Base-by-base conservation (phyloP, 2,888 invertebrate genomes). In the Agrochola litura region DNA sequence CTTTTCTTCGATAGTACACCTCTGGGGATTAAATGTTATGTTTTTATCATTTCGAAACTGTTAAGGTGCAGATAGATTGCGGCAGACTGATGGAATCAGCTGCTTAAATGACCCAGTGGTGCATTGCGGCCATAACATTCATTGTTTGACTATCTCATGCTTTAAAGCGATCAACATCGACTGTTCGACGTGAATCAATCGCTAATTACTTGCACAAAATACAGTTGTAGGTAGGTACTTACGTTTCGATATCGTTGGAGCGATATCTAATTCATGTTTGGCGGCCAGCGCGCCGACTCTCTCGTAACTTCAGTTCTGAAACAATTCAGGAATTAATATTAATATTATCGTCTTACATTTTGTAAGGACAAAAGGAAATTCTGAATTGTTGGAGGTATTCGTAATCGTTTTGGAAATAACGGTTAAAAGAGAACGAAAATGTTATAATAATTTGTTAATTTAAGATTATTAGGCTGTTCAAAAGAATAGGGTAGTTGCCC, bases 221-320 rank as follows among this genome's bases (percentile, higher is more conserved):
- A 46, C 46, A 8, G 58, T 52, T 22, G 8, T 22, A 52, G 19
- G 19, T 30, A 96, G 19, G 19, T 30, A 96, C 96, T 93, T 92
- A 96, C 96, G 96, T 96, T 96, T 96, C 91, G 96, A 96, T 96
- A 96, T 96, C 96, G 96, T 95, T 93, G 91, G 89, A 81, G 91
- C 96, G 96, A 96, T 96, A 96, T 96, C 96, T 96, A 96, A 93
- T 95, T 92, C 96, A 96, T 96, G 92, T 90, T 96, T 89, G 92
- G 88, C 85, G 85, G 93, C 92, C 93, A 92, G 91, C 87, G 85
- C 92, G 92, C 92, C 91, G 92, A 91, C 89, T 90, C 84, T 88
- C 82, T 81, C 41, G 82, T 86, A 85, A 84, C 85, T 82, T 88
- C 80, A 88, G 82, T 81, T 80, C 86, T 82, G 81, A 30, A 84